Percentiles rank a stretch among this genome's conserved stretches.
phyloP scores from a whole-genome alignment of 2,888 invertebrate species.

The Drosophila kambysellisi region DNA sequence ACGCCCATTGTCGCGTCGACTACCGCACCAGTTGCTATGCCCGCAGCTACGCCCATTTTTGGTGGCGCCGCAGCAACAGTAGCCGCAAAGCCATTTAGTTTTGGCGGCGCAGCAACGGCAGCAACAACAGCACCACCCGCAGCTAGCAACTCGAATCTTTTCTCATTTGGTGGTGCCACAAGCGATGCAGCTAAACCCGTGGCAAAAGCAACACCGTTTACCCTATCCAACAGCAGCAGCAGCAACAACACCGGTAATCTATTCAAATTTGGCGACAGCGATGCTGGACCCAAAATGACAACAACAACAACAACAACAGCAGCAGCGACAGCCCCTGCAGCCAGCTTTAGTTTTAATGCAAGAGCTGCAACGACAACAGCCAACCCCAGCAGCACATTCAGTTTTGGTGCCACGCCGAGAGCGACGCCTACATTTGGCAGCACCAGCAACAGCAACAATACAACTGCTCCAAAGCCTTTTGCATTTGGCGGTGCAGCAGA shows the following conservation, averaged over 20 bases:
- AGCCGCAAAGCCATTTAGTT: conserved; percentile 10
- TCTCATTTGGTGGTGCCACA: conserved; percentile 28
- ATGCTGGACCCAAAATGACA: background rate
- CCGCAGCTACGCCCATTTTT: conserved; percentile 9
- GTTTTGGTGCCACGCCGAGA: conserved; percentile 20
- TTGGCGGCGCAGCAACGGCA: conserved; percentile 17
- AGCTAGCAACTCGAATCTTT: conserved; percentile 17
- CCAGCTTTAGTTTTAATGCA: conserved; percentile 17
- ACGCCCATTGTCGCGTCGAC: conserved; percentile 29
- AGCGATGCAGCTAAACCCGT: conserved; percentile 22
- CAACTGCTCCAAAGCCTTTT: conserved; percentile 38
- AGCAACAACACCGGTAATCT: conserved; percentile 12
- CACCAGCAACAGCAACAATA: conserved; percentile 16
- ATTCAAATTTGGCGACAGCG: conserved; percentile 37
- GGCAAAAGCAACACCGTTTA: conserved; percentile 24
- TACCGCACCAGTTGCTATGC: conserved; percentile 27
- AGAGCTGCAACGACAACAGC: conserved; percentile 6
- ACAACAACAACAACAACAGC: conserved; percentile 6
- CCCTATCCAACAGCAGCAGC: conserved; percentile 17
- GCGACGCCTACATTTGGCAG: conserved; percentile 38
- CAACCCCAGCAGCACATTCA: conserved; percentile 3
- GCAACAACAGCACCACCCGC: background rate
- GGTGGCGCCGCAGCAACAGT: conserved; percentile 10
- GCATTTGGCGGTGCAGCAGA: conserved; percentile 46
- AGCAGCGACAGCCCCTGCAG: background rate